Evolutionary conservation across 2,888 invertebrate genomes (phyloP), one percentile per base, ranked within the genome.

Genomic region (Acronicta aceris): DNA sequence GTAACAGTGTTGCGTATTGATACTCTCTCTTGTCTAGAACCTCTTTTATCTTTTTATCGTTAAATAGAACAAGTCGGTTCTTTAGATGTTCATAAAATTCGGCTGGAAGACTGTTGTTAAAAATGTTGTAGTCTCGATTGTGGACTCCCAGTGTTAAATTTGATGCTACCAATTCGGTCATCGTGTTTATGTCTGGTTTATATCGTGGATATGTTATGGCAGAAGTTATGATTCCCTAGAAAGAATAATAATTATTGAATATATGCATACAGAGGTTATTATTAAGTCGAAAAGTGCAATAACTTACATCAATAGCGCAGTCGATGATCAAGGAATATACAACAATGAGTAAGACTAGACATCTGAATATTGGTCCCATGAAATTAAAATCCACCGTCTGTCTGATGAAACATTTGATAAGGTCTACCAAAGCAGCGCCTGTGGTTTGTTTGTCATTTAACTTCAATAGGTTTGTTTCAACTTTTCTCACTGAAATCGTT

Each of bases 1-100:
- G 94, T 54, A 95, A 81, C 46, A 96, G 76, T 46, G 95, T 85
- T 0, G 95, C 96, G 59, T 92, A 95, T 21, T 91, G 81, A 15
- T 87, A 89, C 53, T 95, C 79, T 58, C 95, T 90, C 8, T 84
- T 74, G 0, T 88, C 85, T n/a, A 96, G 81, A 0, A 88, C 77
- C 1, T 88, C 70, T 47, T 82, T 84, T 1, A 95, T 88, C 68
- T 89, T 88, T 16, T 80, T 71, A 53, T 95, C 95, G 7, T 86
- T 85, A 9, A 95, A 78, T 21, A 88, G 74, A 59, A 86, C 81
- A 16, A 95, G 85, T 1, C 92, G 89, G 36, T 87, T 71, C 17
- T 85, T 77, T 0, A 95, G 74, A 30, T 72, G 38, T 2, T 78
- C 62, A 33, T 83, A 84, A 25, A 68, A 66, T 25, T 86, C 84